Conservation (phyloP, 64 coral and sea anemone species). For the Montipora efflorescens region DNA sequence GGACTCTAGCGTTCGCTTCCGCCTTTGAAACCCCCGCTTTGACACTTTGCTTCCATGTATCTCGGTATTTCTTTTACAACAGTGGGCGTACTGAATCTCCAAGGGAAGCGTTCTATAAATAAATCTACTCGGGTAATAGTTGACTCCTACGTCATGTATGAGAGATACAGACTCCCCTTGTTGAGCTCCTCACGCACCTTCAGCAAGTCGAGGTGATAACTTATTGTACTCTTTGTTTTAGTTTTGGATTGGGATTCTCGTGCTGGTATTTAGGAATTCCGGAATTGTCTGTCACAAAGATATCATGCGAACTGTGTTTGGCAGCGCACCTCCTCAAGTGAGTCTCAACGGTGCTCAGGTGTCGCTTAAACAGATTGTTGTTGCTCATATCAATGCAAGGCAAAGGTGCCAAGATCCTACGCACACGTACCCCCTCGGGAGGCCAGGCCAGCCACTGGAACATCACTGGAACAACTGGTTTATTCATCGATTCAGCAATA, state of each 20-base stretch:
- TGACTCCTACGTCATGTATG: too few species aligned
- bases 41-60: too few species aligned
- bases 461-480: constrained; percentile 88
- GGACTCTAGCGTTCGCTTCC: too few species aligned
- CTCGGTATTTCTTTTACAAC: too few species aligned
- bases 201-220: not conserved
- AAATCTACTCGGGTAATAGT: too few species aligned
- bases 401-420: constrained; percentile 79
- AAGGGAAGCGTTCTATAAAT: too few species aligned
- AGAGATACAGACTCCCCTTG: too few species aligned
- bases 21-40: too few species aligned
- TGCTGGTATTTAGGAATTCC: not conserved
- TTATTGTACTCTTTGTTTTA: not conserved
- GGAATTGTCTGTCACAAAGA: not conserved
- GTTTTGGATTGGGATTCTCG: not conserved
- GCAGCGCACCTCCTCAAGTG: constrained; percentile 54
- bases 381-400: constrained; percentile 92
- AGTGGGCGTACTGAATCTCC: too few species aligned
- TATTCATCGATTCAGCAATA: constrained; percentile 75
- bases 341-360: constrained; percentile 61
- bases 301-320: constrained; percentile 17
- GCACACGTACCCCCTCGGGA: constrained; percentile 77
- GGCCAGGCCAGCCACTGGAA: constrained; percentile 93
- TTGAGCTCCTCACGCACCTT: too few species aligned
- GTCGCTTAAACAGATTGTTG: constrained; percentile 78